Conservation (phyloP, 2,888 invertebrate genomes). For the Clostera curtula region DNA sequence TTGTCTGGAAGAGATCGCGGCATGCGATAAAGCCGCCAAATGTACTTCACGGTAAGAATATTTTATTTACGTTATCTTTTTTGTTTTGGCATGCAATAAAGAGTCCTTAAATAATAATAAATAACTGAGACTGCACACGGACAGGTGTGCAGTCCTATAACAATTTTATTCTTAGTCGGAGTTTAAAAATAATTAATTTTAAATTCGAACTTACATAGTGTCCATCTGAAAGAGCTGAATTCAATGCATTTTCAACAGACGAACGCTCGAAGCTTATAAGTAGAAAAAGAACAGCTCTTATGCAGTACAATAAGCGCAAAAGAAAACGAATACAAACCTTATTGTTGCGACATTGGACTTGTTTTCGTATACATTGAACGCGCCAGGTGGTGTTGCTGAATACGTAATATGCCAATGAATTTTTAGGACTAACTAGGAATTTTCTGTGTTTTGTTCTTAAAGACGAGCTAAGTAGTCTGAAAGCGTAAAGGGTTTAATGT, state of each 20-base stretch:
- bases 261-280: slow-evolving; percentile 30
- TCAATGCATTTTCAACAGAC: slow-evolving; percentile 24
- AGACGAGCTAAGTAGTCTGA: neutral
- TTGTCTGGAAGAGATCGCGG: too few relatives aligned
- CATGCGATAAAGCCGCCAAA: too few relatives aligned
- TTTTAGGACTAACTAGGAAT: too few relatives aligned
- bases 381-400: slow-evolving; percentile 15
- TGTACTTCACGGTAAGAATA: too few relatives aligned
- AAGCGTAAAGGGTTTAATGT: neutral
- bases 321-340: slow-evolving; percentile 33
- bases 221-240: slow-evolving; percentile 9
- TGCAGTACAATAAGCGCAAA: slow-evolving; percentile 14
- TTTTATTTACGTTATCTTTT: too few relatives aligned
- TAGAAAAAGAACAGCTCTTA: slow-evolving; percentile 19
- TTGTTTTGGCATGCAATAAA: too few relatives aligned
- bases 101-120: too few relatives aligned
- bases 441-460: too few relatives aligned
- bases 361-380: slow-evolving; percentile 15
- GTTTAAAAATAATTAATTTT: neutral
- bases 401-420: slow-evolving; percentile 6
- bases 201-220: slow-evolving; percentile 13
- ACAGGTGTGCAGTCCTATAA: too few relatives aligned
- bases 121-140: too few relatives aligned
- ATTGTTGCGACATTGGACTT: slow-evolving; percentile 35
- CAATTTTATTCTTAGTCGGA: too few relatives aligned